phyloP scores from a whole-genome alignment of 1,140 invertebrate genomes.

The Aphaenogaster floridana region DNA sequence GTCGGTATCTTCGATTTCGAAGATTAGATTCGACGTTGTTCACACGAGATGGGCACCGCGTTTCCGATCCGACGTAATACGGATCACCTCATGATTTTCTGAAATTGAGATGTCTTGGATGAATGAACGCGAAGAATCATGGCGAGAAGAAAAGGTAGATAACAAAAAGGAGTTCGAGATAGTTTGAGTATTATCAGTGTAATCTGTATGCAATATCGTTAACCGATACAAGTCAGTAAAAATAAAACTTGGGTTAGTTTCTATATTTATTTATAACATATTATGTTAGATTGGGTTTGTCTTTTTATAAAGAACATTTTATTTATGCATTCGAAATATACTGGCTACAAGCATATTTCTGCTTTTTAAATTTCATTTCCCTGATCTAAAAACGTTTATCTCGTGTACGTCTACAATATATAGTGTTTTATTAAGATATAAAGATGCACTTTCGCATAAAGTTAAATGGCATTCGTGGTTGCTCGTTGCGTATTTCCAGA shows the following conservation, averaged over 20 bases:
- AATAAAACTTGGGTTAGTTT: background rate
- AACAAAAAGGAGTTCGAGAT: background rate
- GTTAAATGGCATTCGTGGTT: background rate
- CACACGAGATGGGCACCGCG: background rate
- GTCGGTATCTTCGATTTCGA: slow-evolving; percentile 1
- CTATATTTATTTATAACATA: background rate
- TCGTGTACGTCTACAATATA: background rate
- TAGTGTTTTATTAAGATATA: background rate
- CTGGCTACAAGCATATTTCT: background rate
- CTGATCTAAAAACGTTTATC: background rate
- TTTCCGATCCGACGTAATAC: background rate
- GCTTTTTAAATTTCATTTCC: slow-evolving; percentile 11
- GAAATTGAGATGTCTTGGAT: background rate
- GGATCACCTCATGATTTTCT: background rate
- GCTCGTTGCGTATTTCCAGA: background rate
- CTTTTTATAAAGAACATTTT: background rate
- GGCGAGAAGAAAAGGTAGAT: background rate
- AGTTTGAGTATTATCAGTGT: background rate
- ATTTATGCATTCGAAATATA: background rate
- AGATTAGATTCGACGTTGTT: background rate
- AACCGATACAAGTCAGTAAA: background rate
- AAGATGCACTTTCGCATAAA: background rate
- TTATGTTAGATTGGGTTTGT: background rate
- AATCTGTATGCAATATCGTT: background rate
- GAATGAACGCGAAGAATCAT: background rate